Conservation (phyloP, 1,140 invertebrate species). For the Antheraea pernyi region DNA sequence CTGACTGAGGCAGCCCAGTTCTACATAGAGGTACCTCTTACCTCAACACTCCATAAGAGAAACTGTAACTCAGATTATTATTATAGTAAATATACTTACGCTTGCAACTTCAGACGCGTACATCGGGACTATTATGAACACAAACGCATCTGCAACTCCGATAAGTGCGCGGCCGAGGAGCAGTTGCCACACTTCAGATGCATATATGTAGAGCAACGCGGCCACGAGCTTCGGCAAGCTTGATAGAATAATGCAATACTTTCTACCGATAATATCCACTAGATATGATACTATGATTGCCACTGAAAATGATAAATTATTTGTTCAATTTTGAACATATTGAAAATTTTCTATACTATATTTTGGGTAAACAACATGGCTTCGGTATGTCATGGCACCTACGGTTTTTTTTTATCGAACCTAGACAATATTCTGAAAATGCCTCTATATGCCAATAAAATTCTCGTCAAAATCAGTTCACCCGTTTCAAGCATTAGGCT, state of each 20-base stretch:
- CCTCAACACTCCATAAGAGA: too few relatives aligned
- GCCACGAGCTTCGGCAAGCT: constrained; percentile 38
- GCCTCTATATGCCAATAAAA: too few relatives aligned
- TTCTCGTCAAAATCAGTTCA: too few relatives aligned
- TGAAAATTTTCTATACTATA: too few relatives aligned
- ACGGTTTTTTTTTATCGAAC: too few relatives aligned
- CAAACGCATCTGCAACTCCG: constrained; percentile 23
- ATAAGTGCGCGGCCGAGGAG: constrained; percentile 29
- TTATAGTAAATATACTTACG: constrained; percentile 37
- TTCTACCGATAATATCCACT: constrained; percentile 46
- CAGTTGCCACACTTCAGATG: constrained; percentile 38
- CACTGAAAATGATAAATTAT: constrained; percentile 31
- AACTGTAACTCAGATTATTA: neutral
- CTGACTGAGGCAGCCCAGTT: too few relatives aligned
- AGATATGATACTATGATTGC: constrained; percentile 36
- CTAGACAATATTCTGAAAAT: too few relatives aligned
- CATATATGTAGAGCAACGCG: constrained; percentile 30
- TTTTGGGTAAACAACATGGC: too few relatives aligned
- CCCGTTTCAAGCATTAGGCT: too few relatives aligned
- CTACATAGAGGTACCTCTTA: too few relatives aligned
- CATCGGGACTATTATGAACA: constrained; percentile 36
- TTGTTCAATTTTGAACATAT: too few relatives aligned
- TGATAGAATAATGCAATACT: constrained; percentile 34
- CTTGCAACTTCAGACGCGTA: constrained; percentile 55
- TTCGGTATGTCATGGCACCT: too few relatives aligned